Conservation (phyloP, 2,888 invertebrate genomes). For the Leptinotarsa juncta region DNA sequence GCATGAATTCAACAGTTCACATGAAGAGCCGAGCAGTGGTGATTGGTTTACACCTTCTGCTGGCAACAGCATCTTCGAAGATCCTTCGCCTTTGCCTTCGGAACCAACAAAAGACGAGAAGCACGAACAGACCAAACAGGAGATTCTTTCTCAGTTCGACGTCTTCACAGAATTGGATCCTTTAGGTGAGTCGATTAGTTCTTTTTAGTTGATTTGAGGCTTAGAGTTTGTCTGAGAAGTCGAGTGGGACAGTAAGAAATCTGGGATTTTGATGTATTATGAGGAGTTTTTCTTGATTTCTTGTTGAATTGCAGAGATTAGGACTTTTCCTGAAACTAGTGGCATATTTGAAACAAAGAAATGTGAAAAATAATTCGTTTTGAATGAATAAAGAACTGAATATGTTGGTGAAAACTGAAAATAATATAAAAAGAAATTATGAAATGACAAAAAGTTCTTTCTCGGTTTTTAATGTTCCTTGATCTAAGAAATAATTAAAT, state of each 20-base stretch:
- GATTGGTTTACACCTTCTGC: slow-evolving; percentile 62
- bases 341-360: too few relatives aligned
- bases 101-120: slow-evolving; percentile 59
- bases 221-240: not conserved
- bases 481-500: too few relatives aligned
- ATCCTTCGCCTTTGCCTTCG: slow-evolving; percentile 49
- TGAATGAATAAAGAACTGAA: too few relatives aligned
- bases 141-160: slow-evolving; percentile 73
- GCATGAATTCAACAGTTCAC: slow-evolving; percentile 56
- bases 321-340: too few relatives aligned
- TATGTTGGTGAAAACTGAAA: too few relatives aligned
- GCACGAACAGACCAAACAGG: slow-evolving; percentile 62
- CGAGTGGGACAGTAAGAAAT: not conserved
- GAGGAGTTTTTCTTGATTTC: too few relatives aligned
- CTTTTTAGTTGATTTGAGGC: not conserved
- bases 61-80: slow-evolving; percentile 61
- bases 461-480: too few relatives aligned
- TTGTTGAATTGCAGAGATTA: too few relatives aligned
- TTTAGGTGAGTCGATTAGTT: slow-evolving; percentile 73
- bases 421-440: too few relatives aligned
- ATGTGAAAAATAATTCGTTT: too few relatives aligned
- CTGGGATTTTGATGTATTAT: not conserved
- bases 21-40: slow-evolving; percentile 60
- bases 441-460: too few relatives aligned
- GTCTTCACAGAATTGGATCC: slow-evolving; percentile 95